Base-by-base conservation (phyloP, 2,797 vertebrate genomes). In the Todus mexicanus region DNA sequence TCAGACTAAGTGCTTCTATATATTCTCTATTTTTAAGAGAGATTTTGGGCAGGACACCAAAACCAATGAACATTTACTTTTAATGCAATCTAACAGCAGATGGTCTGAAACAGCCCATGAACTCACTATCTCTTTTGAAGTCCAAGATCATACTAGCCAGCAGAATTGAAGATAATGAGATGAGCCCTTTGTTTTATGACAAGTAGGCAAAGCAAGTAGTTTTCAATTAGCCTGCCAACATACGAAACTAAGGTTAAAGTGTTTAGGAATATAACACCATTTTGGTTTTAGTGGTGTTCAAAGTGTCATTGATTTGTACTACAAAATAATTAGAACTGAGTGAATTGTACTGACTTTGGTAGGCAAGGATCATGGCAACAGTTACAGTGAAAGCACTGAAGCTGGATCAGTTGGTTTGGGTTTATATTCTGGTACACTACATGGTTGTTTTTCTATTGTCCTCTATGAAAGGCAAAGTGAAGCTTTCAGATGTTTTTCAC, bases 111-210 rank as follows among this genome's bases (percentile, higher is more conserved):
- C 7, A 68, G 65, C n/a, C 84, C 21, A 61, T 66, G 37, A 26
- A 50, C 25, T 76, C 12, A 2, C 9, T 45, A 4, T 27, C 9
- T 69, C 7, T 89, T 92, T 79, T 87, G 33, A 88, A 92, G 53
- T 89, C 29, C 53, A 71, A 64, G 65, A 64, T 83, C 10, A n/a
- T 92, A 64, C 42, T 76, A 73, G 51, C 40, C 37, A 79, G 66
- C 74, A 92, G n/a, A 90, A 93, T 26, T 15, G n/a, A 71, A 76
- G 87, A 64, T 77, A 89, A 93, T 50, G 78, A 92, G 68, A 13
- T 48, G 18, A 81, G 31, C 61, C 29, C 57, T 77, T 91, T 73
- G 15, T 23, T 70, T 92, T 71, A 76, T 51, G 53, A 90, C 16
- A 88, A 70, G 9, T 9, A 69, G 33, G 38, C 48, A 42, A 69